Base-by-base conservation (phyloP, 2,888 invertebrate species). In the Cheiracanthium punctorium region DNA sequence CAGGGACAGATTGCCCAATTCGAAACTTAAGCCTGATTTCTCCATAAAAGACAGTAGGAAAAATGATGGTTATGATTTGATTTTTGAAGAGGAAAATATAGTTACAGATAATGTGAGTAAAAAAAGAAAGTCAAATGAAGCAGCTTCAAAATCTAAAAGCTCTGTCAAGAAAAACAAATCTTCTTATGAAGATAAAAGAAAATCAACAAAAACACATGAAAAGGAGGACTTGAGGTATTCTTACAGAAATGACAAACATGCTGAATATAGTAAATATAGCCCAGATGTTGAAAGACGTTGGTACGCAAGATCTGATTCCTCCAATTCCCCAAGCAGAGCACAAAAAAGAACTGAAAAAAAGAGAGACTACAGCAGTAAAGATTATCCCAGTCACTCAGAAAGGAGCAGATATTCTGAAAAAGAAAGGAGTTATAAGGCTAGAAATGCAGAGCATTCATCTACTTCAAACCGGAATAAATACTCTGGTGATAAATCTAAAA, bases 1-100 rank as follows among this genome's bases (percentile, higher is more conserved):
- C 97, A 96, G 93, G 95, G 77, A 97, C 97, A 1, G 97, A 97
- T 92, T 97, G 92, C 29, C 43, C 30, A 33, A 33, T 28, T 64
- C 24, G 0, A 70, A 70, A 65, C 14, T 24, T 28, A 76, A 64
- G 64, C 4, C 41, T 28, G 12, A n/a, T 20, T 28, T 30, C 14
- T n/a, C 41, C 24, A 74, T 33, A 43, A 71, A 43, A 43, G 17
- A 58, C 2, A 5, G n/a, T n/a, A 20, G 30, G n/a, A 32, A 20
- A 17, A 20, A 20, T 48, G 75, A 71, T 80, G 71, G 64, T 0
- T 80, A 85, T 74, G 80, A 85, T 28, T 43, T 85, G 65, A 64
- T 85, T 7, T 85, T 85, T 70, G 85, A 85, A 30, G 67, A 43
- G 24, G 72, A 72, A 32, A 14, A 69, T 41, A 48, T 71, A 5